Percentiles rank a stretch among this genome's conserved stretches.
phyloP scores from a whole-genome alignment of 2,797 vertebrate species.

The Xenopus petersii region DNA sequence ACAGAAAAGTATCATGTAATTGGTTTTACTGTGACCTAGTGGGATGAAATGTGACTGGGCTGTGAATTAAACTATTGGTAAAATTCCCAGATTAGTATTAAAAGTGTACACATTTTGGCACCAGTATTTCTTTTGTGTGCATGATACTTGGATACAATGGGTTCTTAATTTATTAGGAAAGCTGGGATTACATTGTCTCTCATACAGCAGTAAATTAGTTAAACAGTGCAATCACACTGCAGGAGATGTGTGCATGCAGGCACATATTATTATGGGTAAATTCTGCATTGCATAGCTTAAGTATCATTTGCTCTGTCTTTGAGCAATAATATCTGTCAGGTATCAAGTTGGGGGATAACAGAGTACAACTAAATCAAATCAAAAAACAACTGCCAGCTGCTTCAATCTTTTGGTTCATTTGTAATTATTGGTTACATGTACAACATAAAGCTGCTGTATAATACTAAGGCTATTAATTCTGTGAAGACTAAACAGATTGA shows the following conservation, averaged over 20 bases:
- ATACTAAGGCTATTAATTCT: slow-evolving; percentile 1
- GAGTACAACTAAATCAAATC: slow-evolving; percentile 14
- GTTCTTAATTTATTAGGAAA: too few relatives aligned
- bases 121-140: too few relatives aligned
- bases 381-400: slow-evolving; percentile 18
- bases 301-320: slow-evolving; percentile 24
- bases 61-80: too few relatives aligned
- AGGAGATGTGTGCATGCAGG: slow-evolving; percentile 4
- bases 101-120: too few relatives aligned
- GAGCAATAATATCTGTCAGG: slow-evolving; percentile 22
- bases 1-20: too few relatives aligned
- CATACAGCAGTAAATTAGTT: neutral
- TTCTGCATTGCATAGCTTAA: slow-evolving; percentile 7
- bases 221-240: slow-evolving; percentile 6
- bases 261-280: slow-evolving; percentile 11
- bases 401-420: neutral
- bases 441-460: slow-evolving; percentile 1
- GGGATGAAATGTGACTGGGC: too few relatives aligned
- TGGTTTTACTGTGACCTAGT: too few relatives aligned
- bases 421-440: slow-evolving; percentile 1
- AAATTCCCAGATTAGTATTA: too few relatives aligned
- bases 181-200: neutral
- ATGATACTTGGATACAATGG: too few relatives aligned
- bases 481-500: neutral
- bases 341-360: slow-evolving; percentile 9